Base-by-base conservation (phyloP, 2,113 vertebrate species). In the Nothobranchius furzeri region DNA sequence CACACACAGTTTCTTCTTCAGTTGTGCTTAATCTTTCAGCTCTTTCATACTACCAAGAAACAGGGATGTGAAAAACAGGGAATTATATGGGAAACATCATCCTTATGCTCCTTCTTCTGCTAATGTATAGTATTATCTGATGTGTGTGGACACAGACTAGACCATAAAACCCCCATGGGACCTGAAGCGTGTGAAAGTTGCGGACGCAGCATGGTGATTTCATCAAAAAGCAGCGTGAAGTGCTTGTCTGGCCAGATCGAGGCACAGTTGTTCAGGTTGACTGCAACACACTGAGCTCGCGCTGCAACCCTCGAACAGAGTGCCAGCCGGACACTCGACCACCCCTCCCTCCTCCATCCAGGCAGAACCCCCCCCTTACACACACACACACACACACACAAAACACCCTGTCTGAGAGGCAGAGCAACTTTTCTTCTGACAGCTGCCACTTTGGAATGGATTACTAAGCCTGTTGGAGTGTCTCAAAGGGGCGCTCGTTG, bases 361-460 rank as follows among this genome's bases (percentile, higher is more conserved):
- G 64, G 78, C 84, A 87, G 78, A 85, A 91, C 1, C 37, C 1
- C 37, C 1, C 84, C 84, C 85, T 85, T 84, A 72, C 84, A 85
- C 85, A 86, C 85, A 72, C 84, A 85, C 85, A 87, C 85, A 73
- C 37, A 40, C 37, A 40, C 79, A 70, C 79, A 85, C 84, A 86
- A 84, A 87, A 84, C 72, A 17, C 67, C 58, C 68, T 20, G 67
- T 85, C 83, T 88, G 83, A 89, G 87, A 82, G 83, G 87, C 88
- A 79, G 87, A 87, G 76, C 78, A 90, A 90, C 84, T 91, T 90
- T 90, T 91, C 83, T 90, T 86, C 78, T 90, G 90, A 91, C 90
- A 91, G 90, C 90, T 91, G 90, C 87, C 90, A 90, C 90, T 91
- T 90, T 89, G 87, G 87, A 90, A 91, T 90, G 85, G 88, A 90